Percentiles rank a stretch among this genome's conserved stretches.
These are phyloP conservation scores for Hipposideros larvatus DNA, from an alignment of 2,797 vertebrate genomes.

Conservation along the genomic window DNA sequence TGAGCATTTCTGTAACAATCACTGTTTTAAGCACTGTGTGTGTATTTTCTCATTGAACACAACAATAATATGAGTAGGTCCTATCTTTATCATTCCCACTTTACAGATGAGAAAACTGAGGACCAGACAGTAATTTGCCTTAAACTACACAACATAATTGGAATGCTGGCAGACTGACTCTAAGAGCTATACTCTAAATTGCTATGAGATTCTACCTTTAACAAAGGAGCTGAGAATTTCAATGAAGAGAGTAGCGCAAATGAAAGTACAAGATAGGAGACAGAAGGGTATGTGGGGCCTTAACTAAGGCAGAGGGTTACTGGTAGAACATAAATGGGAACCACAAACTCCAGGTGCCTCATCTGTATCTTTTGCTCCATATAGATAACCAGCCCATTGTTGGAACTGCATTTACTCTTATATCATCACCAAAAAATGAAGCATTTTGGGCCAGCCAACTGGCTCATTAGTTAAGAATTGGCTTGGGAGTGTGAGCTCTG, in stretches of 20 bases:
- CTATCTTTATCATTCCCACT: not conserved
- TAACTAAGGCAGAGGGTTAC: not conserved
- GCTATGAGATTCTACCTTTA: not conserved
- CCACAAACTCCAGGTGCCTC: not conserved
- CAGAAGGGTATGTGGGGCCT: not conserved
- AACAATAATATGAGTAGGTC: not conserved
- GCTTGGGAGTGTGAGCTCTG: too few species aligned
- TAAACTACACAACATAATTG: not conserved
- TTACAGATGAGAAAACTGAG: not conserved
- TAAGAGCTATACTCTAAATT: not conserved
- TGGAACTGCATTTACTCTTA: too few species aligned
- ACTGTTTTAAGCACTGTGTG: not conserved
- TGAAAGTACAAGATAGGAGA: not conserved
- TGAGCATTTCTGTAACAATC: not conserved
- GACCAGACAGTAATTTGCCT: not conserved
- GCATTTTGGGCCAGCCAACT: too few species aligned
- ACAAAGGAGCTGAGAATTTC: not conserved
- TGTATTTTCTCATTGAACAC: not conserved
- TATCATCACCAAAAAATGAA: not conserved
- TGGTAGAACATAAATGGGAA: rapidly evolving
- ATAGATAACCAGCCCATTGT: not conserved
- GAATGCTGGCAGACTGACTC: not conserved
- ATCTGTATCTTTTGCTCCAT: not conserved
- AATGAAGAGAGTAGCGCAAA: not conserved
- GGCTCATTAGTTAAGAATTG: too few species aligned